Conservation (phyloP, 2,113 vertebrate species). For the Ptyas mucosa region DNA sequence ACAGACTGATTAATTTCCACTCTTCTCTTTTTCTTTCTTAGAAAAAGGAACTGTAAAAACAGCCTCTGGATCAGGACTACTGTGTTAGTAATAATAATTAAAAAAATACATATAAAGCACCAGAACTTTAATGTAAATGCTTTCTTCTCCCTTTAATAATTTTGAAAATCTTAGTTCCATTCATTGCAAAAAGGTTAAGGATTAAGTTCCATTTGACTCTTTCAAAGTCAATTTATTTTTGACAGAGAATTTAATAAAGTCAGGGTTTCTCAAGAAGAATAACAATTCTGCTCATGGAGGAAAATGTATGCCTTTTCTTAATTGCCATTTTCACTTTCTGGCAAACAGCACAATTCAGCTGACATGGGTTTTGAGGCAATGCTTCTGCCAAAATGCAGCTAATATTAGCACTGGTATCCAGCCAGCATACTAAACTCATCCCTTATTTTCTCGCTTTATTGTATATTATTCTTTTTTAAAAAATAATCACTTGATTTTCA, state of each 20-base stretch:
- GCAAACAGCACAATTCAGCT: neutral
- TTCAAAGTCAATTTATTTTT: constrained; percentile 3
- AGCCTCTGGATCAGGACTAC: neutral
- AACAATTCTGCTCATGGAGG: neutral
- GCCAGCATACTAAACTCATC: neutral
- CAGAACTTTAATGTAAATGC: neutral
- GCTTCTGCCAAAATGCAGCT: neutral
- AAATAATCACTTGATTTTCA: neutral
- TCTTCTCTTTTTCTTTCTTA: neutral
- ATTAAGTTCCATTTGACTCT: neutral
- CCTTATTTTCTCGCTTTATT: neutral
- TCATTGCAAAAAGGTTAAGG: neutral
- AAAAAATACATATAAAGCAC: neutral
- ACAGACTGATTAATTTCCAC: neutral
- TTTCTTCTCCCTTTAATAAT: neutral
- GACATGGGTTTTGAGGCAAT: neutral
- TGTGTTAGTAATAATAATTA: neutral
- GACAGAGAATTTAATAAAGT: constrained; percentile 4
- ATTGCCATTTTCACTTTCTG: neutral
- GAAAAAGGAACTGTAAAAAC: neutral
- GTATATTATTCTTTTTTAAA: neutral
- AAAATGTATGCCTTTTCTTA: neutral
- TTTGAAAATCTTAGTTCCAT: neutral
- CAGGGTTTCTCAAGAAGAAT: neutral
- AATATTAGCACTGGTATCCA: neutral